These are phyloP conservation scores for Nettapus auritus DNA, from an alignment of 2,113 vertebrate genomes.

Conservation along the genomic window DNA sequence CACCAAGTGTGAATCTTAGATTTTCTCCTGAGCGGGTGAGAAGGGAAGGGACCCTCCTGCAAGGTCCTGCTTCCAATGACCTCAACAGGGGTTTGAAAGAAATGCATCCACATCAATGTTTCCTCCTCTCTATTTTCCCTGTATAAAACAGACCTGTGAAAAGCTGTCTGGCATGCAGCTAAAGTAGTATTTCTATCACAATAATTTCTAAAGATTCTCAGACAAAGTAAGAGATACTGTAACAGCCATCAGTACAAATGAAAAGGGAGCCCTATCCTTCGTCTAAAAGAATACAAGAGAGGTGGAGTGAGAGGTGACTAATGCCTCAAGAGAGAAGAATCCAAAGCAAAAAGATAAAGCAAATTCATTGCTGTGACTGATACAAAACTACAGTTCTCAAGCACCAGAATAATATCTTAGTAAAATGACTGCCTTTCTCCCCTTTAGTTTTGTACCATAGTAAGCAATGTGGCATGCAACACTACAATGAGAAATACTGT, in stretches of 20 bases:
- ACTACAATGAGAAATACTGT: not conserved
- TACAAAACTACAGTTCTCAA: not conserved
- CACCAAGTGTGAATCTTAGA: constrained; percentile 70
- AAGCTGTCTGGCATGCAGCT: not conserved
- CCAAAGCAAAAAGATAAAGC: accelerated
- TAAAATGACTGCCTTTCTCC: accelerated
- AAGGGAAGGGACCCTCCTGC: not conserved
- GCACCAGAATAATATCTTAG: not conserved
- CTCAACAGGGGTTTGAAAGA: not conserved
- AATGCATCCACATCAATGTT: not conserved
- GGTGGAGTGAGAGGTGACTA: not conserved
- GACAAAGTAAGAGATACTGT: not conserved
- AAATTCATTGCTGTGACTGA: not conserved
- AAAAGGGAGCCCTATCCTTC: accelerated
- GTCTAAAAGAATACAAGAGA: not conserved
- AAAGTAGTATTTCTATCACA: not conserved
- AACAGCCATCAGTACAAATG: not conserved
- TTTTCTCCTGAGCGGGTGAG: not conserved
- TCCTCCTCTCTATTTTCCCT: not conserved
- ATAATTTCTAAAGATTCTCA: not conserved
- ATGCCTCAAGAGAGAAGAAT: not conserved
- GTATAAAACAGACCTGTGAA: not conserved
- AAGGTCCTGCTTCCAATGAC: not conserved
- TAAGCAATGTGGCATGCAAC: not conserved
- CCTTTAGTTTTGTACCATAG: not conserved